Base-by-base conservation (phyloP, 2,797 vertebrate genomes). In the Loris lydekkerianus region DNA sequence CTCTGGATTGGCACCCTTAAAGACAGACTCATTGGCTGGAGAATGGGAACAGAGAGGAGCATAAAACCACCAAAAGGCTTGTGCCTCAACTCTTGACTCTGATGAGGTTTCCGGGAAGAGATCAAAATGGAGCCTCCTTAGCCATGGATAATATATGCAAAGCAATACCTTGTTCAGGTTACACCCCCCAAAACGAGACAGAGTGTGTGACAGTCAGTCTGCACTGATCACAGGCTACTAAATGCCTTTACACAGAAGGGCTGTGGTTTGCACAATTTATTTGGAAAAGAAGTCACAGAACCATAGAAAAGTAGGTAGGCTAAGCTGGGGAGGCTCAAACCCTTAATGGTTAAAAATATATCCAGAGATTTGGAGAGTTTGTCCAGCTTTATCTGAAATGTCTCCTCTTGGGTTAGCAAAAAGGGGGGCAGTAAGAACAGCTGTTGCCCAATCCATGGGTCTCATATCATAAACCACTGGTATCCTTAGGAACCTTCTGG, bases 191-290 rank as follows among this genome's bases (percentile, higher is more conserved):
- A 72, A 73, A 95, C n/a, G 93, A 97, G 96, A 97, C 69, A 92
- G 91, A 97, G 93, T 40, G 84, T 63, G 80, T 7, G 98, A 98
- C 98, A 98, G 98, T 98, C 98, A 98, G 98, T 98, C 81, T 96
- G 97, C 97, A 93, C 97, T 34, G 75, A 97, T 98, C 97, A 49
- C 23, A 92, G 97, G 98, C 43, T 97, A 81, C 83, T 97, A 97
- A 98, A 97, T 98, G 98, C 98, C 98, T 98, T 98, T 93, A 96
- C 93, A 69, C 87, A 97, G 98, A 98, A 98, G 98, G 98, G 98
- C 98, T 98, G 98, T 97, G 97, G 98, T 98, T 98, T 98, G 98
- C 98, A 98, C 98, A 98, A 98, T 97, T 97, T 98, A 97, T 91
- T 91, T 91, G 82, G 91, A 77, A 94, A 88, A 93, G 80, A 94